Evolutionary conservation across 2,113 vertebrate genomes (phyloP).

Genomic region (Ameiurus melas): DNA sequence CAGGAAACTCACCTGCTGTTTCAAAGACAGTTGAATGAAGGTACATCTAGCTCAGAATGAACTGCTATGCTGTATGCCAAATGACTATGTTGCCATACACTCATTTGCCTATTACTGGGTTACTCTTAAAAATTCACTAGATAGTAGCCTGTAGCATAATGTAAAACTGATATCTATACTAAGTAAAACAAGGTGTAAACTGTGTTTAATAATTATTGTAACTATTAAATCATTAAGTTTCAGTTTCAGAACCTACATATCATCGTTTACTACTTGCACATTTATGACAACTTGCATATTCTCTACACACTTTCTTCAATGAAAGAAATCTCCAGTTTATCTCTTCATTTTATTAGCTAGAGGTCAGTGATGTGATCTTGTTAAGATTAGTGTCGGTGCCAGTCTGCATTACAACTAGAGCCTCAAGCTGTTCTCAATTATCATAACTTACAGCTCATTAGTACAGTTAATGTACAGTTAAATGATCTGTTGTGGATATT

Average conservation of each 20-base stretch:
- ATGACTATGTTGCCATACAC: no score
- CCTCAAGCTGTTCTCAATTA: conserved; percentile 64
- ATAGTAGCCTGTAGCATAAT: not conserved
- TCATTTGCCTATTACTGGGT: not conserved
- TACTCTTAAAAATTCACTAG: not conserved
- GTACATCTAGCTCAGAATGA: no score
- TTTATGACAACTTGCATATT: not conserved
- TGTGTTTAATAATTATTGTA: not conserved
- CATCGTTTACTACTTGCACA: not conserved
- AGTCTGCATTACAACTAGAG: conserved; percentile 51
- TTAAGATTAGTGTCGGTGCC: conserved; percentile 20
- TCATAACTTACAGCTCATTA: conserved; percentile 60
- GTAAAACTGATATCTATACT: not conserved
- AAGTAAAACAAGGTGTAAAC: not conserved
- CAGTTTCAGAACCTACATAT: not conserved
- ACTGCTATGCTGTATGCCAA: no score
- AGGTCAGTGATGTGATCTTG: conserved; percentile 63
- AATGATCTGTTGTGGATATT: not conserved
- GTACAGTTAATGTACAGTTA: conserved; percentile 36
- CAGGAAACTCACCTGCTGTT: no score
- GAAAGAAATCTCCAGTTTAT: not conserved
- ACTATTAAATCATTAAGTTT: not conserved
- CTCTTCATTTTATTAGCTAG: conserved; percentile 11
- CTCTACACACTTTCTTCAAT: conserved; percentile 29
- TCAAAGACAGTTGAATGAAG: no score